Evolutionary conservation across 2,113 vertebrate species (phyloP).

Genomic region (Muntiacus reevesi): DNA sequence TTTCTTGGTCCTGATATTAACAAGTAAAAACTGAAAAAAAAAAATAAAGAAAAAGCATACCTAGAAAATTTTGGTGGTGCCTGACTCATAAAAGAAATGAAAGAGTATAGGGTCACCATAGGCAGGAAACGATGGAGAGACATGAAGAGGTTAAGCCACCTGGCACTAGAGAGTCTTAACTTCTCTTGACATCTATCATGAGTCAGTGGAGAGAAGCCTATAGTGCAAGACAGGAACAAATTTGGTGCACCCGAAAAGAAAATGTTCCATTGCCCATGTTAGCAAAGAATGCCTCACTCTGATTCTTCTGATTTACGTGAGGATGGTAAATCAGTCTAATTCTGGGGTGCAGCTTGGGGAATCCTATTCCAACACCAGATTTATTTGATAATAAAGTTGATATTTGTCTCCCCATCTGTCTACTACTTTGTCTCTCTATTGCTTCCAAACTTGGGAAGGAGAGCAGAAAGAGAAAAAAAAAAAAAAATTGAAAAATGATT

Average conservation of each 20-base stretch:
- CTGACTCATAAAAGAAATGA: neutral
- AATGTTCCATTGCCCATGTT: neutral
- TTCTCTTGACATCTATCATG: neutral
- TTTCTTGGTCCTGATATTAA: neutral
- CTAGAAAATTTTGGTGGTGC: neutral
- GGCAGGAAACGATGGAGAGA: neutral
- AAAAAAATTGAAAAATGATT: neutral
- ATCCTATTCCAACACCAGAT: neutral
- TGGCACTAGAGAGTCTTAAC: neutral
- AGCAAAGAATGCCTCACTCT: neutral
- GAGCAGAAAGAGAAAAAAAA: neutral
- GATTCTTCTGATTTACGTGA: neutral
- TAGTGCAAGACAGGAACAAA: neutral
- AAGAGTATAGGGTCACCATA: neutral
- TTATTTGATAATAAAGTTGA: neutral
- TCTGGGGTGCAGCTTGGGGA: neutral
- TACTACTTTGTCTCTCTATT: neutral
- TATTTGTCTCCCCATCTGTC: slow-evolving; percentile 11
- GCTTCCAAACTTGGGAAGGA: neutral
- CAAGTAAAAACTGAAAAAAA: neutral
- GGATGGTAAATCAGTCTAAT: neutral
- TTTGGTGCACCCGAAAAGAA: neutral
- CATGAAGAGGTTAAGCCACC: neutral
- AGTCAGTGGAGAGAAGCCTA: neutral
- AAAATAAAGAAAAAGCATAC: neutral